Conservation (phyloP, 2,888 invertebrate genomes). For the Polyommatus icarus region DNA sequence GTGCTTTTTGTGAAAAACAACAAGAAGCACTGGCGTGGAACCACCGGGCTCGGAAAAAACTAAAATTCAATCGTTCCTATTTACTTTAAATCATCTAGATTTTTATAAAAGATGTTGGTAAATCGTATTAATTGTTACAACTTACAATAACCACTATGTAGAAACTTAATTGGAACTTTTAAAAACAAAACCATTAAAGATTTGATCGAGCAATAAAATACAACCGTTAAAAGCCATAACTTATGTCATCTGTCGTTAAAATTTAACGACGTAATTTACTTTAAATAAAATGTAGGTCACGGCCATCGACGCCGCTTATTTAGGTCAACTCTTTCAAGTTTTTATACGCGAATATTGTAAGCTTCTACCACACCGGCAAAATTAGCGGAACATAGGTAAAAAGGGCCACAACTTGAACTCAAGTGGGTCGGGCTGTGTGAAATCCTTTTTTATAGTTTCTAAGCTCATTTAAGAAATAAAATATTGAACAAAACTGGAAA, state of each 20-base stretch:
- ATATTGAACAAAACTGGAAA: too few relatives aligned
- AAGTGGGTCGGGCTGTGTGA: too few relatives aligned
- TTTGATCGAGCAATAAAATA: neutral
- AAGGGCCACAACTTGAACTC: too few relatives aligned
- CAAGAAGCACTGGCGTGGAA: constrained; percentile 53
- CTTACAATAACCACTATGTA: neutral
- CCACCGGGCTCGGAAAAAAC: constrained; percentile 54
- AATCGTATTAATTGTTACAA: too few relatives aligned
- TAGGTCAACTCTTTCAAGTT: constrained; percentile 32
- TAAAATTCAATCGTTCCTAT: constrained; percentile 48
- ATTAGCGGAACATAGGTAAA: too few relatives aligned
- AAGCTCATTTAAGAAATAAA: too few relatives aligned
- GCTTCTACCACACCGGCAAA: neutral
- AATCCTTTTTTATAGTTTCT: too few relatives aligned
- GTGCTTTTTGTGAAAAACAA: constrained; percentile 53
- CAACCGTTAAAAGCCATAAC: neutral
- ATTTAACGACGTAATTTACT: constrained; percentile 1
- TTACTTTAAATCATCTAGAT: constrained; percentile 25
- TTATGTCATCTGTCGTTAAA: constrained; percentile 1
- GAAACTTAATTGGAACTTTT: neutral
- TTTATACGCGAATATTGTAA: constrained; percentile 17
- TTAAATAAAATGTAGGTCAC: constrained; percentile 23
- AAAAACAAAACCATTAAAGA: neutral
- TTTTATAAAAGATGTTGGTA: neutral
- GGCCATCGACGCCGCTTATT: neutral